Percentiles rank a stretch among this genome's conserved stretches.
These are phyloP conservation scores for Marmota flaviventris DNA, from an alignment of 2,113 vertebrate species.

Conservation along the genomic window DNA sequence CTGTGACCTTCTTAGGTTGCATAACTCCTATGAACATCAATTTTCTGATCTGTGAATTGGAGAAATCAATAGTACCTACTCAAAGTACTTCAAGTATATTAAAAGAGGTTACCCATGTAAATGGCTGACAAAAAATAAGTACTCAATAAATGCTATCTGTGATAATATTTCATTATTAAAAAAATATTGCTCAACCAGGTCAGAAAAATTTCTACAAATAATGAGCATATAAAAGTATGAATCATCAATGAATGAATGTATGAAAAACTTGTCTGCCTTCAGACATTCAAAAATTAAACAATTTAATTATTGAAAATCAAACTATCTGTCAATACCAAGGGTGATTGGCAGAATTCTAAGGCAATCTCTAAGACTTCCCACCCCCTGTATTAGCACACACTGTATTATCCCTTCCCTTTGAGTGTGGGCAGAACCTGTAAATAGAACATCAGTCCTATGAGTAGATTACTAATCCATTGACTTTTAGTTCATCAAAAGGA, in stretches of 20 bases:
- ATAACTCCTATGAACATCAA: neutral
- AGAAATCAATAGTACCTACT: neutral
- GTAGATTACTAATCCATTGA: neutral
- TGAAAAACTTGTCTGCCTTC: neutral
- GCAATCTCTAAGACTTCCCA: neutral
- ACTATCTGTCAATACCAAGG: neutral
- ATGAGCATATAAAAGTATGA: neutral
- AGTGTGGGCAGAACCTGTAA: neutral
- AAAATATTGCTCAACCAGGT: neutral
- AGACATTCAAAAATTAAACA: neutral
- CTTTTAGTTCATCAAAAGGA: slow-evolving; percentile 5
- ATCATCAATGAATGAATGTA: neutral
- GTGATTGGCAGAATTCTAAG: neutral
- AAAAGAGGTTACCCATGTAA: neutral
- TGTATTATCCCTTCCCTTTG: neutral
- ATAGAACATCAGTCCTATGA: neutral
- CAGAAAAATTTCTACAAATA: neutral
- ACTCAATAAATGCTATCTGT: neutral
- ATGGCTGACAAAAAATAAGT: neutral
- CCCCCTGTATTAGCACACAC: neutral
- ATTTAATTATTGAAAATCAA: slow-evolving; percentile 1
- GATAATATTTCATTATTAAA: neutral
- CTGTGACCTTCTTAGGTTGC: neutral
- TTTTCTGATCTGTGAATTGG: slow-evolving; percentile 42
- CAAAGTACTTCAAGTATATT: slow-evolving; percentile 34